Base-by-base conservation (phyloP, 1,140 invertebrate genomes). In the Geopemphigus sp. region DNA sequence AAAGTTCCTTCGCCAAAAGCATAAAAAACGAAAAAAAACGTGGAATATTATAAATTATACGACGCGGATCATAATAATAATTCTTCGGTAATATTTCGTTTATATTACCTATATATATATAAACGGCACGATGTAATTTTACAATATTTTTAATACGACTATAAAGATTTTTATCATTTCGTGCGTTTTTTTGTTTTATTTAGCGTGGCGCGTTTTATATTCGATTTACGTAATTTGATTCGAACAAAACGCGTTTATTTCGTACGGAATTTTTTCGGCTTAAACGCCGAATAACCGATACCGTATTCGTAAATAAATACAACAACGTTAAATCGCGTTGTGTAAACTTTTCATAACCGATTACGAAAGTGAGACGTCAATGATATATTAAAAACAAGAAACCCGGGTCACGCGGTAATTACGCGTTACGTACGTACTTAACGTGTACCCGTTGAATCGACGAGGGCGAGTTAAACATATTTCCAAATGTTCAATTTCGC, bases 111-210 rank as follows among this genome's bases (percentile, higher is more conserved):
- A 64, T 32, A 64, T 64, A 64, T 64, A 64, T 32, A 64, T 64
- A 64, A 64, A 64, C 17, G 61, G 10, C 10, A 64, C 32, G 29
- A 64, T 32, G 61, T 6, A 39, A 61, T 61, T 29, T 11, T 24
- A 61, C 59, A 64, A 64, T 64, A 32, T 29, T 11, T 24, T 26
- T 24, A 64, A 64, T 64, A 32, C 29, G 29, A 64, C 63, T 39
- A 64, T 64, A 64, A 64, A 64, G 63, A 64, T 64, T 39, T 64
- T 64, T 64, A 64, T 64, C 63, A 39, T 64, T 64, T 39, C 26
- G 26, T 61, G 26, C 5, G 12, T 15, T 61, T 61, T 14, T 39
- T 8, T 3, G 3, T 39, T 39, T 39, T 39, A 39, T 39, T 39
- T 8, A 39, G 3, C 32, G 26, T 64, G 19, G 29, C 39, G 39